These are phyloP conservation scores for Dasysyrphus albostriatus DNA, from an alignment of 2,888 invertebrate species.

Conservation along the genomic window DNA sequence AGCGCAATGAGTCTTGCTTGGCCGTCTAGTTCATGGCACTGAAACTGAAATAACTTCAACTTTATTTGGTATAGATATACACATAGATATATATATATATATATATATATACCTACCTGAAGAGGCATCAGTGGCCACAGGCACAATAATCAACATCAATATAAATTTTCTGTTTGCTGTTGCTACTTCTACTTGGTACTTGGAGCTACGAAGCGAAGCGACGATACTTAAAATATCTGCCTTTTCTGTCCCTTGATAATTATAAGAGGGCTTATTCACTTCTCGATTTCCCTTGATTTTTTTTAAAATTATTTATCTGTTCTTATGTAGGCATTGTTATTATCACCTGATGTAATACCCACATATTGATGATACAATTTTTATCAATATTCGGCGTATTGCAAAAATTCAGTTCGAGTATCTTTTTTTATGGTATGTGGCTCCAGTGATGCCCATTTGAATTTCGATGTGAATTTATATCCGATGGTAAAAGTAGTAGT, in stretches of 20 bases:
- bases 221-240: constrained; percentile 14
- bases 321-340: not conserved
- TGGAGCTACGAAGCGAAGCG: constrained; percentile 6
- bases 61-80: not conserved
- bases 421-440: not conserved
- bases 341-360: not conserved
- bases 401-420: not conserved
- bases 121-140: not conserved
- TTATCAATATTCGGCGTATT: not conserved
- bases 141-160: constrained; percentile 40
- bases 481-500: not conserved
- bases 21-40: constrained; percentile 34
- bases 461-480: not conserved
- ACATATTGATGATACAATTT: not conserved
- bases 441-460: constrained; percentile 5
- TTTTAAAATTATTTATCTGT: not conserved
- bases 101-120: not conserved
- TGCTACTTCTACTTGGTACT: not conserved
- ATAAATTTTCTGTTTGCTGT: not conserved
- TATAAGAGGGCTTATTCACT: constrained; percentile 62
- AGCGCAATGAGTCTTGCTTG: constrained; percentile 53
- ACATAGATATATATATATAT: not conserved
- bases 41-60: constrained; percentile 45
- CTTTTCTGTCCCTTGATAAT: constrained; percentile 56
- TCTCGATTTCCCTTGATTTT: constrained; percentile 60